Conservation (phyloP, 1,140 invertebrate genomes). For the Teleogryllus occipitalis region DNA sequence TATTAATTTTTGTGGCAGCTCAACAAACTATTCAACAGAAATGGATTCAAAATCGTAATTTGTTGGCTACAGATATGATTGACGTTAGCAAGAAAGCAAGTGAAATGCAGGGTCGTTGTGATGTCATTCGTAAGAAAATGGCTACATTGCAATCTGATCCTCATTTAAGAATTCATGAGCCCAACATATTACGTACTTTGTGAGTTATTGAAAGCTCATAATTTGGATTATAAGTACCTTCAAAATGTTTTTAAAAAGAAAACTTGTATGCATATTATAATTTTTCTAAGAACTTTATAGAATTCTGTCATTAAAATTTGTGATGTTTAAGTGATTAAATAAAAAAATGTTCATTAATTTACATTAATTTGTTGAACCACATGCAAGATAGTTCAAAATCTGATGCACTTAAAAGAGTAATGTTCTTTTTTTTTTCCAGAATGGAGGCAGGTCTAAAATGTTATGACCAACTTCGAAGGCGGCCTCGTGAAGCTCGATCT, state of each 20-base stretch:
- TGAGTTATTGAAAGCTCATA: background rate
- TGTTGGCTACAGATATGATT: background rate
- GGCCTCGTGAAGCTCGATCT: conserved; percentile 16
- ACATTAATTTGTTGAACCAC: too few relatives aligned
- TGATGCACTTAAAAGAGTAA: too few relatives aligned
- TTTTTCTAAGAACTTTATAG: too few relatives aligned
- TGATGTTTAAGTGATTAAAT: too few relatives aligned
- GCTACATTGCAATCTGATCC: background rate
- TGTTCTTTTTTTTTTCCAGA: background rate
- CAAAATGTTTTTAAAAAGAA: too few relatives aligned
- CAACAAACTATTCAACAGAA: background rate
- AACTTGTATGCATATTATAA: too few relatives aligned
- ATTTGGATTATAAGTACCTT: too few relatives aligned
- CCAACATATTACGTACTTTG: background rate
- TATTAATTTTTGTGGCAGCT: background rate
- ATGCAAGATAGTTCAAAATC: too few relatives aligned
- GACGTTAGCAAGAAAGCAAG: background rate
- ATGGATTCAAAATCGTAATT: background rate
- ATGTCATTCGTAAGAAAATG: background rate
- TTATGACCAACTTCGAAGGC: conserved; percentile 19
- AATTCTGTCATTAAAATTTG: too few relatives aligned
- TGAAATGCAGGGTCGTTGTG: background rate
- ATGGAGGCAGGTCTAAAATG: conserved; percentile 19
- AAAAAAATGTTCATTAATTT: too few relatives aligned
- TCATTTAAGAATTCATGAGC: background rate